These are phyloP conservation scores for Hipparchia sbordonii DNA, from an alignment of 2,888 invertebrate genomes.

Conservation along the genomic window DNA sequence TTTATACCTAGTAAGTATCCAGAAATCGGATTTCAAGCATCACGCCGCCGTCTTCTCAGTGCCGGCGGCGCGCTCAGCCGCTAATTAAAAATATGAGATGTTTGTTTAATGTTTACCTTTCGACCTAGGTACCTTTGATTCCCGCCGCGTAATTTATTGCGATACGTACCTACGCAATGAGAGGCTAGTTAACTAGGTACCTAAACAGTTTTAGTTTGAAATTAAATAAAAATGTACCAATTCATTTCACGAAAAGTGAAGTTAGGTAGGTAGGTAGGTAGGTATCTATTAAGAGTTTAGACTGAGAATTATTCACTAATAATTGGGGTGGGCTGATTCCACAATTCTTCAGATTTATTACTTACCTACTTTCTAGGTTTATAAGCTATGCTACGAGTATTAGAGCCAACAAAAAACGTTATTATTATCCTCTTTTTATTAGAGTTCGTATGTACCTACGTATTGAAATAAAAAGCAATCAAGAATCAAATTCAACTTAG, in stretches of 20 bases:
- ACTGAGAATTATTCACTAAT: too few relatives aligned
- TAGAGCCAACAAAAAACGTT: background rate
- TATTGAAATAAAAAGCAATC: background rate
- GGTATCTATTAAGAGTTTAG: too few relatives aligned
- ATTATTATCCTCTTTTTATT: background rate
- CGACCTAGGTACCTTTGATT: background rate
- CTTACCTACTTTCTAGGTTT: background rate
- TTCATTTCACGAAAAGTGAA: background rate
- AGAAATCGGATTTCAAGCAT: too few relatives aligned
- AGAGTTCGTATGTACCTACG: background rate
- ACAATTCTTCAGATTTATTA: background rate
- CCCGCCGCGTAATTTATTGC: background rate
- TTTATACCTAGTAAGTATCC: too few relatives aligned
- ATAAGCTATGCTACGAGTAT: background rate
- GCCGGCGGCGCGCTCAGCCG: too few relatives aligned
- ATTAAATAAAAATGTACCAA: background rate
- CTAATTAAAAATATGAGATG: too few relatives aligned
- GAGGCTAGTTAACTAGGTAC: background rate
- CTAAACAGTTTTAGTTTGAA: background rate
- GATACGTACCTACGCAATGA: background rate
- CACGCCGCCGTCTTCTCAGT: too few relatives aligned
- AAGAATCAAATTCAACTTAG: background rate
- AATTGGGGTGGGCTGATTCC: too few relatives aligned
- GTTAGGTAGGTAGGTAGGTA: background rate
- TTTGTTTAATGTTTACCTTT: background rate